A percentile compares a stretch with the other conserved stretches of the same genome.
Evolutionary conservation across 53 echinoderm and acorn worm genomes (phyloP).

Genomic region (Mesocentrotus franciscanus): DNA sequence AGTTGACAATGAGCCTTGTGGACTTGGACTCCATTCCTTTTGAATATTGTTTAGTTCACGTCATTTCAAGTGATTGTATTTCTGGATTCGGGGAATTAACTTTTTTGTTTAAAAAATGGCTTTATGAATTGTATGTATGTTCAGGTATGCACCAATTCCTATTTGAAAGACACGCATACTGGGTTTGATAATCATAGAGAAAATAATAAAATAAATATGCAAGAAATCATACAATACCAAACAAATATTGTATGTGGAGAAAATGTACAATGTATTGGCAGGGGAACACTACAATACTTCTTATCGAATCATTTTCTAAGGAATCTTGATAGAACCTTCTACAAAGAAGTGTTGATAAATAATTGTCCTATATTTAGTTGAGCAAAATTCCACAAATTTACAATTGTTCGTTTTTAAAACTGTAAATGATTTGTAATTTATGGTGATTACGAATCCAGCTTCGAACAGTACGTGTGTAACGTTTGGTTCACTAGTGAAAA

Average conservation of each 20-base stretch:
- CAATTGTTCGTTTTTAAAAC: not conserved
- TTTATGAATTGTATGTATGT: no score
- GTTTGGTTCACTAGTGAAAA: not conserved
- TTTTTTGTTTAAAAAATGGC: no score
- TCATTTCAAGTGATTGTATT: not conserved
- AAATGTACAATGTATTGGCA: not conserved
- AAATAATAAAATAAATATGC: no score
- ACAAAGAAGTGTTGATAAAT: not conserved
- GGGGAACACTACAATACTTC: not conserved
- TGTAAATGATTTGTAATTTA: not conserved
- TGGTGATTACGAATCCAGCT: not conserved
- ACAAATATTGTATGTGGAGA: no score
- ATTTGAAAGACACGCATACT: no score
- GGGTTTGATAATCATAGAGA: no score
- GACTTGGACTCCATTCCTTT: not conserved
- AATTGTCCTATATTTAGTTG: not conserved
- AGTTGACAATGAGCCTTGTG: not conserved
- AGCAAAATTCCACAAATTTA: not conserved
- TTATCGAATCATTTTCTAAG: not conserved
- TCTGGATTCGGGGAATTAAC: no score
- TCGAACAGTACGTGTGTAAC: not conserved
- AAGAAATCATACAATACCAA: no score
- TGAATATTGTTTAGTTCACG: not conserved
- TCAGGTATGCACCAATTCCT: no score
- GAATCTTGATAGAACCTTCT: not conserved